Evolutionary conservation across 2,888 invertebrate species (phyloP), one percentile per base, ranked within the genome.

Genomic region (Molorchus minor): DNA sequence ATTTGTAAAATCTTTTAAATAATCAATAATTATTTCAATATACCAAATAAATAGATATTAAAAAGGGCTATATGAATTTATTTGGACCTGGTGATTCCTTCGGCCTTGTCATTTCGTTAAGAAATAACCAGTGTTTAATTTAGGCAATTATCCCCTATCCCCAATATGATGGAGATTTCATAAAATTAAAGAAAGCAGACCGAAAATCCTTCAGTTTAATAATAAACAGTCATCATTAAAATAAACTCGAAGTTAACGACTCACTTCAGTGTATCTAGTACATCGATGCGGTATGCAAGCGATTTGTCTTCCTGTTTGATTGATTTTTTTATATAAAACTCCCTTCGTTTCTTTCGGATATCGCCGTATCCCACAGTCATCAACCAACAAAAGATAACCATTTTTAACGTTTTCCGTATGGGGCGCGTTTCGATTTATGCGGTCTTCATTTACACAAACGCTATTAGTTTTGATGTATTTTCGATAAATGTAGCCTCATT

Each of bases 221-320:
- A 15, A 17, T 8, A 45, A 46, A 53, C 57, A 46, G 61, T 54
- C 41, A 51, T 35, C 60, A 56, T 62, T 60, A 62, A 62, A 62
- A 53, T 60, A 62, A 58, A 60, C 60, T 58, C 56, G 60, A 61
- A 61, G 60, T 58, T 62, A 59, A 62, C 59, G 62, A 57, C 54
- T 43, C 29, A 40, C 45, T 40, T 45, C 56, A 36, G 12, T 21
- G 45, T 45, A 25, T 51, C 47, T 35, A 13, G 44, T 19, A 57
- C 40, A 16, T 25, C 45, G 44, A 45, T 55, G 57, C 25, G 49
- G 47, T 45, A 58, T 56, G 35, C 49, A 38, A 51, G 51, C 59
- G 61, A 63, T 65, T 59, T 61, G 64, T 65, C 65, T 59, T 61
- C 59, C 54, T 47, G 49, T 56, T 56, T 58, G 65, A 65, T 65